Percentiles rank a stretch among this genome's conserved stretches.
Conservation (phyloP, 2,888 invertebrate genomes). For the Amiota communis region DNA sequence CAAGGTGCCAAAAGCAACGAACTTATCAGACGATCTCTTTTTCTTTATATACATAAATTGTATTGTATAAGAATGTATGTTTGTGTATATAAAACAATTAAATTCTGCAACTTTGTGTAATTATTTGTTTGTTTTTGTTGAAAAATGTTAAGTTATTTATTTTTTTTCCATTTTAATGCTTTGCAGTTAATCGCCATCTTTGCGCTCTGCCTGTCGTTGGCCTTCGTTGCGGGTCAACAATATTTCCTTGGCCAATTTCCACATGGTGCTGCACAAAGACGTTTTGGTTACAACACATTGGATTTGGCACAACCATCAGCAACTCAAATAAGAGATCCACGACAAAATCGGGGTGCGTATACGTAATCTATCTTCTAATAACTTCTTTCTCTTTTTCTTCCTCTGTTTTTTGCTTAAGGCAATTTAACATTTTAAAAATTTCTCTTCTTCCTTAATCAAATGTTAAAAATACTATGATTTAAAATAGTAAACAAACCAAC, state of each 20-base stretch:
- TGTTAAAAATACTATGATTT: background rate
- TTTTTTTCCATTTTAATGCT: constrained; percentile 29
- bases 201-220: constrained; percentile 67
- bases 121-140: background rate
- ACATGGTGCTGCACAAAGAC: constrained; percentile 46
- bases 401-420: background rate
- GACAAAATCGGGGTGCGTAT: constrained; percentile 71
- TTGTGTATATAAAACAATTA: too few relatives aligned
- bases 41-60: constrained; percentile 16
- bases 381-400: background rate
- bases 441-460: background rate
- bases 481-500: background rate
- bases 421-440: background rate
- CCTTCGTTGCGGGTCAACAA: constrained; percentile 69
- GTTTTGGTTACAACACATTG: constrained; percentile 61
- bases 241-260: constrained; percentile 66
- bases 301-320: constrained; percentile 58
- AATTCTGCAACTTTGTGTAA: background rate
- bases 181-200: constrained; percentile 68
- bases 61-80: too few relatives aligned
- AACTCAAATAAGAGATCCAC: constrained; percentile 66
- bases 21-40: constrained; percentile 27
- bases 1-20: background rate
- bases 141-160: constrained; percentile 26
- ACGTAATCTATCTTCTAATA: background rate